These are phyloP conservation scores for Paralvinella palmiformis DNA, from an alignment of 1,140 invertebrate species.

Conservation along the genomic window DNA sequence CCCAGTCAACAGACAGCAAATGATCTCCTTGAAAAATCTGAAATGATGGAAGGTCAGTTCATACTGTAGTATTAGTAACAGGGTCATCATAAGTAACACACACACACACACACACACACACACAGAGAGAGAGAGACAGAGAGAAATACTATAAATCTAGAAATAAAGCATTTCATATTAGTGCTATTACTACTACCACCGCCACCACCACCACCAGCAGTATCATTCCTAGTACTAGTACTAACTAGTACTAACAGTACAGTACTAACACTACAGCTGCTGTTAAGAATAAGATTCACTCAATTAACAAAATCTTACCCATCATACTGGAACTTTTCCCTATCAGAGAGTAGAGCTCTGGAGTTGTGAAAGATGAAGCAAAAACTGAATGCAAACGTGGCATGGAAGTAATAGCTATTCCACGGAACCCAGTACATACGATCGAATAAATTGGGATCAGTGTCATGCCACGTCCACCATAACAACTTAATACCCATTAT, in stretches of 20 bases:
- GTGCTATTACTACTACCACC: no score
- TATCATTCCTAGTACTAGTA: no score
- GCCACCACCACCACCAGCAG: no score
- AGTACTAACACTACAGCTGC: no score
- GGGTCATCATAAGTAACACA: slow-evolving; percentile 41
- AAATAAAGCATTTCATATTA: no score
- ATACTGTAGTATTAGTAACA: slow-evolving; percentile 24
- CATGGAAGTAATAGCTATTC: slow-evolving; percentile 77
- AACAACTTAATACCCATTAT: slow-evolving; percentile 72
- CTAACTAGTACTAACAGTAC: no score
- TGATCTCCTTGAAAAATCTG: slow-evolving; percentile 58
- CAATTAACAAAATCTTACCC: background rate
- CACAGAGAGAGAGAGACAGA: no score
- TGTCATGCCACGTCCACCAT: slow-evolving; percentile 82
- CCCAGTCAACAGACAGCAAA: slow-evolving; percentile 54
- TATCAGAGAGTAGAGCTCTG: slow-evolving; percentile 54
- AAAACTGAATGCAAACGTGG: slow-evolving; percentile 67
- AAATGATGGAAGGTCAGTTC: slow-evolving; percentile 27
- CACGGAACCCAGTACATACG: slow-evolving; percentile 70
- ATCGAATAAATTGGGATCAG: slow-evolving; percentile 73
- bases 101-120: no score
- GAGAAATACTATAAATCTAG: no score
- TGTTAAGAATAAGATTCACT: no score
- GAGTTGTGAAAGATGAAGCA: slow-evolving; percentile 62
- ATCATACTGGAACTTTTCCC: slow-evolving; percentile 34